phyloP scores from a whole-genome alignment of 2,113 vertebrate genomes.

The Oreocharis arfaki region DNA sequence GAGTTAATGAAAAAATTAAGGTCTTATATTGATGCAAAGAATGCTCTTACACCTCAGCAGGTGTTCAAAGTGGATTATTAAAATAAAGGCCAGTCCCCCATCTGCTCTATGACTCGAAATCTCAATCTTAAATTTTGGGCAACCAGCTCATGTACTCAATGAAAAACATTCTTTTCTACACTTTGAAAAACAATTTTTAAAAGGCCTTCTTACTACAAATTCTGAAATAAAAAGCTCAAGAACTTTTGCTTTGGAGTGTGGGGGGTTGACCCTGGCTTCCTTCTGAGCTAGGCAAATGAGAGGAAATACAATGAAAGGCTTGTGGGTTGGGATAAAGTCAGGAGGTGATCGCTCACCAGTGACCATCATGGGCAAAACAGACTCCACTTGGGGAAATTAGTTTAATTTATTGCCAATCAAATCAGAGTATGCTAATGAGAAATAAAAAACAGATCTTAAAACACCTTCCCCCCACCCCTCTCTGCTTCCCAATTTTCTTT shows the following conservation, averaged over 20 bases:
- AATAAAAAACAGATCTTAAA: neutral
- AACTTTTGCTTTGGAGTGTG: neutral
- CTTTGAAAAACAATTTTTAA: neutral
- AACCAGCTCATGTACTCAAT: neutral
- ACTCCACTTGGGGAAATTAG: neutral
- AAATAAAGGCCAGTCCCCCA: neutral
- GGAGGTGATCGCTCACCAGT: neutral
- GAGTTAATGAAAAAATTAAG: neutral
- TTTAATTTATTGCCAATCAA: neutral
- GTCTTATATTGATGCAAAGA: neutral
- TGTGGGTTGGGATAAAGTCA: neutral
- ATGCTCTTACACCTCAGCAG: neutral
- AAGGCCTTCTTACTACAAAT: neutral
- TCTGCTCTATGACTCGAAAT: neutral
- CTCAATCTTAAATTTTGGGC: neutral
- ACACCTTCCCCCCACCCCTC: neutral
- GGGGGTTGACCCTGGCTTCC: neutral
- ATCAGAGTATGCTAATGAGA: neutral
- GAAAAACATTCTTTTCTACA: neutral
- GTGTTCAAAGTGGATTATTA: neutral
- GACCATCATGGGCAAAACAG: neutral
- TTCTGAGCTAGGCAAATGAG: neutral
- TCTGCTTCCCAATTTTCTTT: neutral
- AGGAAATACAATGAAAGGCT: fast-evolving
- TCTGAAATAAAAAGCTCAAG: neutral